phyloP scores from a whole-genome alignment of 1,140 invertebrate genomes.

The Eciton burchellii region DNA sequence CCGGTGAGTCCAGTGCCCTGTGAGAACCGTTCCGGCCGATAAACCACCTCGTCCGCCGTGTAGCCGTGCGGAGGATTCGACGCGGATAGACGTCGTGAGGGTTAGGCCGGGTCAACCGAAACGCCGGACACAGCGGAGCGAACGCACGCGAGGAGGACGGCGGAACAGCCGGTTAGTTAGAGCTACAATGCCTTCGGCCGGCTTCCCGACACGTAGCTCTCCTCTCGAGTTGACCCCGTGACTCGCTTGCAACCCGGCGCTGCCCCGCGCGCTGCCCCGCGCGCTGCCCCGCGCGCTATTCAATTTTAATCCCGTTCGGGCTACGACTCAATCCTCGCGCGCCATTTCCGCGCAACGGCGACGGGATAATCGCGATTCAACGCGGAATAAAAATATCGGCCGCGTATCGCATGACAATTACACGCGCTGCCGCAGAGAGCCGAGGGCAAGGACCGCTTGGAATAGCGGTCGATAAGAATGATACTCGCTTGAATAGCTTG shows the following conservation, averaged over 20 bases:
- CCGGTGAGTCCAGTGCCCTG: constrained; percentile 70
- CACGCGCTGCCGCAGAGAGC: too few species aligned
- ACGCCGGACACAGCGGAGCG: constrained; percentile 70
- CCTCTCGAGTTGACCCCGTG: not conserved
- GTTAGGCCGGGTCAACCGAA: constrained; percentile 75
- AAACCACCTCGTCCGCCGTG: constrained; percentile 62
- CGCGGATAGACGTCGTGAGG: constrained; percentile 73
- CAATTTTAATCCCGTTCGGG: constrained; percentile 34
- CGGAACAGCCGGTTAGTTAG: constrained; percentile 50
- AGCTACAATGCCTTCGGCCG: constrained; percentile 43
- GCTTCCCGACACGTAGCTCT: constrained; percentile 26
- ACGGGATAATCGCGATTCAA: not conserved
- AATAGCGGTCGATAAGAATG: too few species aligned
- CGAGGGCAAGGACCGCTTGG: too few species aligned
- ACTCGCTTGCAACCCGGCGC: not conserved
- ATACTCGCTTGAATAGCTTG: too few species aligned
- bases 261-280: not conserved
- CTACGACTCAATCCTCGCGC: constrained; percentile 37
- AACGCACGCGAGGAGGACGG: constrained; percentile 70
- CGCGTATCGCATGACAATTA: constrained; percentile 8
- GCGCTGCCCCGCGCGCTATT: not conserved
- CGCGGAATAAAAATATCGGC: not conserved
- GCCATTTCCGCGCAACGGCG: not conserved
- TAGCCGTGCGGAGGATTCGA: constrained; percentile 70
- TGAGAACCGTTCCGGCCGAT: constrained; percentile 74